Evolutionary conservation across 1,140 invertebrate species (phyloP).

Genomic region (Pseudomyrmex sp.): DNA sequence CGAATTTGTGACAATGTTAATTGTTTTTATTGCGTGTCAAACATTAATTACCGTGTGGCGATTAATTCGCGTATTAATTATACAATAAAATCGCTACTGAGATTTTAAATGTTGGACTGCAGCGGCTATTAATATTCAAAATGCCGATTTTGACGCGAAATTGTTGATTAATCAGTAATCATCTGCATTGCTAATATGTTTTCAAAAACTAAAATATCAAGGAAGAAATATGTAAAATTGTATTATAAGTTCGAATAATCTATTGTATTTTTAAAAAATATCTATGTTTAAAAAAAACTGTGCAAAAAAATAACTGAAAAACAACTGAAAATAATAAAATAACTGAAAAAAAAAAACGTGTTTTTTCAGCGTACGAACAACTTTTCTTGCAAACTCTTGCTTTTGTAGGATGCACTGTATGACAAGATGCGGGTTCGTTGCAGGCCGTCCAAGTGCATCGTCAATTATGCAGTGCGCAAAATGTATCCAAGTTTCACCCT

Average conservation of each 20-base stretch:
- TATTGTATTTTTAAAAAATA: no score
- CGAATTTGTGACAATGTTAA: neutral
- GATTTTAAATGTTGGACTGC: neutral
- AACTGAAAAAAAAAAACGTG: neutral
- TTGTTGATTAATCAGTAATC: neutral
- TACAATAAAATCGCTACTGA: no score
- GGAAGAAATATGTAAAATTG: neutral
- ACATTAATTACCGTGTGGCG: neutral
- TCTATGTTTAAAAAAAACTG: no score
- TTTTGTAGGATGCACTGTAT: constrained; percentile 14
- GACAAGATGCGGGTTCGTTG: neutral
- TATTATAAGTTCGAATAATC: no score
- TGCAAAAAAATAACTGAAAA: neutral
- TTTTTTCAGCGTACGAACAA: constrained; percentile 27
- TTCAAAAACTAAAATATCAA: constrained; percentile 11
- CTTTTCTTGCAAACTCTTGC: constrained; percentile 20
- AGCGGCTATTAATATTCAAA: neutral
- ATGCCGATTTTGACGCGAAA: neutral
- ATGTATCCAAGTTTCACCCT: constrained; percentile 24
- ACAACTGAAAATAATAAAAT: neutral
- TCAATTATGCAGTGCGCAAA: constrained; percentile 51
- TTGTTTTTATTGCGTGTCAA: neutral
- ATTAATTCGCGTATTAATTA: no score
- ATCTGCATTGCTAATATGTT: neutral
- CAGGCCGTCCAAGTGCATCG: constrained; percentile 4